Evolutionary conservation across 2,113 vertebrate genomes (phyloP).

Genomic region (Siniperca chuatsi): DNA sequence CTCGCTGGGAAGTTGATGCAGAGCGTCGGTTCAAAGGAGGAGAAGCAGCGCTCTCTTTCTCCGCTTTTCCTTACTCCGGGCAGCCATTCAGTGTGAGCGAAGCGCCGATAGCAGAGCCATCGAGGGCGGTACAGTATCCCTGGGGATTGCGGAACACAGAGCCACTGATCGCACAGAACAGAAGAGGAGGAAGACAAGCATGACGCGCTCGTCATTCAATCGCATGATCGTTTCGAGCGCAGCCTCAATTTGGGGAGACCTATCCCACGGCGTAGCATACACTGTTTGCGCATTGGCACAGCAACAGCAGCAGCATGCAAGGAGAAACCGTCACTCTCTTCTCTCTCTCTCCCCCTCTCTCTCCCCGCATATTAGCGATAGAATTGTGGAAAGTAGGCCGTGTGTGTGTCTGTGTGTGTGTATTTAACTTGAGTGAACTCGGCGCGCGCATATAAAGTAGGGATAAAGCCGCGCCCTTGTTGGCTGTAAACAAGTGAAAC

Average conservation of each 20-base stretch:
- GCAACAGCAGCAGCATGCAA: constrained; percentile 61
- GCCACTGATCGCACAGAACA: constrained; percentile 75
- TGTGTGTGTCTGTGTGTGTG: constrained; percentile 22
- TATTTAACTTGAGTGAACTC: constrained; percentile 69
- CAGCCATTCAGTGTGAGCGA: constrained; percentile 90
- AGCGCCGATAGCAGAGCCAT: constrained; percentile 85
- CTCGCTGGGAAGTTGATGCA: constrained; percentile 75
- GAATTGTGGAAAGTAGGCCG: constrained; percentile 73
- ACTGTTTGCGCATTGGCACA: constrained; percentile 80
- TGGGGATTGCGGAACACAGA: constrained; percentile 81
- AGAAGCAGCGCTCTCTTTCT: constrained; percentile 72
- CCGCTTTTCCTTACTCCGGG: constrained; percentile 78
- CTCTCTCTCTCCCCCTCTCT: constrained; percentile 2
- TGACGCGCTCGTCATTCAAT: constrained; percentile 79
- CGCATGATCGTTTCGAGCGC: constrained; percentile 76
- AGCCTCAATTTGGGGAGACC: constrained; percentile 78
- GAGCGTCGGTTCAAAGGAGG: constrained; percentile 67
- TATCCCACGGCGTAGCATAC: constrained; percentile 62
- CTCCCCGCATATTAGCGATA: constrained; percentile 51
- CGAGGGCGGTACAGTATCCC: constrained; percentile 81
- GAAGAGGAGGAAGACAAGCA: constrained; percentile 65
- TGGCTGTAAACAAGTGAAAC: constrained; percentile 48
- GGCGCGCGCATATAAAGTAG: constrained; percentile 47
- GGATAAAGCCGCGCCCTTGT: constrained; percentile 51
- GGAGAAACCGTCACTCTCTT: constrained; percentile 7